A percentile compares a stretch with the other conserved stretches of the same genome.
phyloP scores from a whole-genome alignment of 2,888 invertebrate genomes.

The Crioceris asparagi region DNA sequence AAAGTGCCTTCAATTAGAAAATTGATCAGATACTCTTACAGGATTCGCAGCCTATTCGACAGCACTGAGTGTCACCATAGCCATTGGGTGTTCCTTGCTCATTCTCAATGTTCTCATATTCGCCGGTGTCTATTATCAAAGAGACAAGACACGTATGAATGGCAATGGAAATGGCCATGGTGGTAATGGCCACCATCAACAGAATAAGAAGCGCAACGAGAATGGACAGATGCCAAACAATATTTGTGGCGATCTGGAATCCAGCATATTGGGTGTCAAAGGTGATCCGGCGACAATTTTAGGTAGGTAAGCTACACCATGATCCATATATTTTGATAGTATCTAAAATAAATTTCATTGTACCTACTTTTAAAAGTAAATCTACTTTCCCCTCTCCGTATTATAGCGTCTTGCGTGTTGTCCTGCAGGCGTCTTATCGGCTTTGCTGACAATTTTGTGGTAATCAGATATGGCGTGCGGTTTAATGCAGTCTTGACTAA shows the following conservation, averaged over 20 bases:
- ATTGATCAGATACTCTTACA: no score
- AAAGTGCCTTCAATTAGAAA: no score
- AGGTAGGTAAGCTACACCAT: no score
- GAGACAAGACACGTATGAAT: constrained; percentile 69
- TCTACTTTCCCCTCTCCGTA: no score
- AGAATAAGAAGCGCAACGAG: constrained; percentile 61
- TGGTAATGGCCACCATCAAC: constrained; percentile 38
- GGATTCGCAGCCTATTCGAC: constrained; percentile 86
- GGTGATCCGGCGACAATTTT: constrained; percentile 61
- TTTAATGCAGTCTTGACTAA: no score
- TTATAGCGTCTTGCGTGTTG: no score
- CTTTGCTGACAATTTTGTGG: no score
- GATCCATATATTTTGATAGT: no score
- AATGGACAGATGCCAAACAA: constrained; percentile 84
- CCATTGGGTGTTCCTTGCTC: constrained; percentile 85
- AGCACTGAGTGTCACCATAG: constrained; percentile 84
- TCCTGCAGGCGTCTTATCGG: no score
- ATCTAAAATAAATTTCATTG: no score
- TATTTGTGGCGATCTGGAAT: constrained; percentile 75
- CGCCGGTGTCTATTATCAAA: constrained; percentile 88
- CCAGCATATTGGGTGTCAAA: constrained; percentile 38
- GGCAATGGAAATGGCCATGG: constrained; percentile 38
- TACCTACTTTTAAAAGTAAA: no score
- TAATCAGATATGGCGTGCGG: no score
- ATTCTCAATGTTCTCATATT: constrained; percentile 89